Conservation (phyloP, 1,140 invertebrate species). For the Tetraneura akinire region DNA sequence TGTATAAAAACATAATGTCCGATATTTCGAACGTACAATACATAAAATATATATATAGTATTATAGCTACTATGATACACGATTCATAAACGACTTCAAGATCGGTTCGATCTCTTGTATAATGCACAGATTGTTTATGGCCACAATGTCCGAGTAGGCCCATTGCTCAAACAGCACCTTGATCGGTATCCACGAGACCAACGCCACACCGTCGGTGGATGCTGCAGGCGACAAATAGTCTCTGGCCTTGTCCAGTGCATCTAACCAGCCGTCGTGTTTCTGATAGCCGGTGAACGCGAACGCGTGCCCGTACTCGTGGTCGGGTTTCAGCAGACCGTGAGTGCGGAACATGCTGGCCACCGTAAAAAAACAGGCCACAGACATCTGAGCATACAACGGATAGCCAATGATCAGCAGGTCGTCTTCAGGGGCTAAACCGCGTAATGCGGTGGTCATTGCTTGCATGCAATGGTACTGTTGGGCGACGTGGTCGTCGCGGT, state of each 20-base stretch:
- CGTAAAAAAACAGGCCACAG: neutral
- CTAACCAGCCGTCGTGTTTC: neutral
- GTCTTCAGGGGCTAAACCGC: neutral
- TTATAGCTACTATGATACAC: neutral
- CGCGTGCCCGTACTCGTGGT: neutral
- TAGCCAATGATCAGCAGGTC: neutral
- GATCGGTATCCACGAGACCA: constrained; percentile 28
- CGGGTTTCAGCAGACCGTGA: neutral
- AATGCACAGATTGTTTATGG: constrained; percentile 14
- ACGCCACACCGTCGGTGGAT: neutral
- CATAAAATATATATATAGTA: too few relatives aligned
- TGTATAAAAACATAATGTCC: too few relatives aligned
- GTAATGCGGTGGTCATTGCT: neutral
- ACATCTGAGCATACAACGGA: constrained; percentile 16
- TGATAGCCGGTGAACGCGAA: neutral
- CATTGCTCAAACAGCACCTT: neutral
- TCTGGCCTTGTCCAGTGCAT: neutral
- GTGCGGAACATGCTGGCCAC: constrained; percentile 29
- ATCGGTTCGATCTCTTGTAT: neutral
- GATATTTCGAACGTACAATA: too few relatives aligned
- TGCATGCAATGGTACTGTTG: neutral
- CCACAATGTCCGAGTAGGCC: neutral
- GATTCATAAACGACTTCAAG: neutral
- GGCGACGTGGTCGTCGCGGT: neutral
- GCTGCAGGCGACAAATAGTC: neutral